Conservation (phyloP, 2,888 invertebrate genomes). For the Dasypogon diadema region DNA sequence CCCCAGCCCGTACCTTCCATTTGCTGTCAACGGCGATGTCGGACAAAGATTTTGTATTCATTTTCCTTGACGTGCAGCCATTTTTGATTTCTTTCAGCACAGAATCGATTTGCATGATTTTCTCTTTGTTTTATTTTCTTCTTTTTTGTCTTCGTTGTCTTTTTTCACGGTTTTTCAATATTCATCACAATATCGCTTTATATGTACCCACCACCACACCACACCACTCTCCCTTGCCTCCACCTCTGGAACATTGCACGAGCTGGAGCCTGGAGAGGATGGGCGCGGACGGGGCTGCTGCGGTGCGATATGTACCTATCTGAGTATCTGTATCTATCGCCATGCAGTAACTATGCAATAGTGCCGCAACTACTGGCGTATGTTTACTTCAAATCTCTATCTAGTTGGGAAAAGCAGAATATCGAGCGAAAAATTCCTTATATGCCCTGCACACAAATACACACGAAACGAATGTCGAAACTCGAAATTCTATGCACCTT, state of each 20-base stretch:
- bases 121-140: slow-evolving; percentile 44
- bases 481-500: slow-evolving; percentile 32
- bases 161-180: slow-evolving; percentile 34
- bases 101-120: slow-evolving; percentile 39
- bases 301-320: slow-evolving; percentile 32
- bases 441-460: slow-evolving; percentile 15
- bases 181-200: slow-evolving; percentile 30
- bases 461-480: neutral
- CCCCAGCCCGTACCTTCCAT: neutral
- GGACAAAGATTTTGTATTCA: slow-evolving; percentile 16
- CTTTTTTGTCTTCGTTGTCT: neutral
- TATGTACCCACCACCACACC: neutral
- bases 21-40: neutral
- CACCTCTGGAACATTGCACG: neutral
- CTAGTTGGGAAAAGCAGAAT: slow-evolving; percentile 39
- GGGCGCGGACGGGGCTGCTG: neutral
- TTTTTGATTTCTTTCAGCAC: slow-evolving; percentile 27
- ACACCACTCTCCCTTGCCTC: neutral
- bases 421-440: slow-evolving; percentile 42
- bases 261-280: too few relatives aligned
- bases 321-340: neutral
- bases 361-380: slow-evolving; percentile 28
- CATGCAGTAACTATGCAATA: slow-evolving; percentile 22
- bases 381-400: slow-evolving; percentile 32
- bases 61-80: slow-evolving; percentile 18